Conservation (phyloP, 2,888 invertebrate genomes). For the Anarsia innoxiella region DNA sequence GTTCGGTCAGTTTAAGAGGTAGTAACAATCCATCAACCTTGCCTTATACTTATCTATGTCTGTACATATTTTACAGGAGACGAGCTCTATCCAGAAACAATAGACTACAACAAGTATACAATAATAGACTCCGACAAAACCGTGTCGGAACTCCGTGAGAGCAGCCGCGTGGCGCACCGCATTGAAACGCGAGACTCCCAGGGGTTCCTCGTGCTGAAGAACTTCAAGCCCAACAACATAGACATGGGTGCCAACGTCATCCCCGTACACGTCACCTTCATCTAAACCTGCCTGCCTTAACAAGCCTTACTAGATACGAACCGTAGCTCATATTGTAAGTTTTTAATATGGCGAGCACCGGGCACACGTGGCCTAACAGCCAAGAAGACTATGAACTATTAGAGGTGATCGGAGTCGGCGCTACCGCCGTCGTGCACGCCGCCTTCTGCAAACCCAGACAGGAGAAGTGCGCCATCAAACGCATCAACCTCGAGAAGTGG, state of each 20-base stretch:
- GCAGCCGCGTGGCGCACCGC: constrained; percentile 40
- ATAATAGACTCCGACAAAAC: constrained; percentile 39
- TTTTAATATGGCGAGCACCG: constrained; percentile 49
- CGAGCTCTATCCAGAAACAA: constrained; percentile 53
- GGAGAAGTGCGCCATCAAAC: constrained; percentile 98
- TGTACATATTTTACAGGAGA: constrained; percentile 71
- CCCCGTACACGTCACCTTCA: constrained; percentile 25
- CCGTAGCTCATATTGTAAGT: constrained; percentile 59
- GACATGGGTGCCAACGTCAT: constrained; percentile 50
- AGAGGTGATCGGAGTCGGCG: constrained; percentile 97
- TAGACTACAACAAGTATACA: constrained; percentile 46
- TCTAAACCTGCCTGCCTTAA: constrained; percentile 34
- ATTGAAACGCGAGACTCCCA: constrained; percentile 28
- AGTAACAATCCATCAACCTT: too few species aligned
- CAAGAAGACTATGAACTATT: constrained; percentile 95
- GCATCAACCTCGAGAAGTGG: constrained; percentile 99
- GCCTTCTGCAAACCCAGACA: constrained; percentile 94
- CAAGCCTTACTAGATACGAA: constrained; percentile 48
- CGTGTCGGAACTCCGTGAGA: constrained; percentile 43
- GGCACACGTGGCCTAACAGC: constrained; percentile 89
- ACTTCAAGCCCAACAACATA: constrained; percentile 53
- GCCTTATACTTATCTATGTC: too few species aligned
- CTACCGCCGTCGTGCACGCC: constrained; percentile 98
- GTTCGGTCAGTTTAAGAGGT: too few species aligned
- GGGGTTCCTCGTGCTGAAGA: constrained; percentile 35